Evolutionary conservation across 1,140 invertebrate species (phyloP), one percentile per base, ranked within the genome.

Genomic region (Acromyrmex heyeri): DNA sequence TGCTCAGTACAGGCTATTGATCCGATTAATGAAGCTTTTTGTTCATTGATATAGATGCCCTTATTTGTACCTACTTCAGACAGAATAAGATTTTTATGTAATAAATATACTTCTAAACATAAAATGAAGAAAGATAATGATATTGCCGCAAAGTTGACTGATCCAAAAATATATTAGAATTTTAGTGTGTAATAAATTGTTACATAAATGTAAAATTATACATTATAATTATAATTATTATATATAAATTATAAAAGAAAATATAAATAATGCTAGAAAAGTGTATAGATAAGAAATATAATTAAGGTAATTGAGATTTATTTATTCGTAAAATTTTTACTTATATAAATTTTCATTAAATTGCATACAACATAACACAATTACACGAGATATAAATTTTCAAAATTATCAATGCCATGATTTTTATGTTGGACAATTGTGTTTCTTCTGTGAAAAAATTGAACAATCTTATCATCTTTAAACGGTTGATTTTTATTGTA

Each of bases 11-110:
- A 21, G 12, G 1, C 4, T 81, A 81, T 27, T 44, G 65, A 70
- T 70, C 2, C 38, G 0, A 70, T 12, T 44, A 57, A n/a, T 18
- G 50, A 1, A 55, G 38, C 14, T 78, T 18, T 1, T n/a, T 27
- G n/a, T 21, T 34, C 48, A 38, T 8, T 38, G 16, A 38, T 2
- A 38, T 10, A 81, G 78, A 81, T 81, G 78, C 16, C 78, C 34
- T 81, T 48, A 81, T 34, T 5, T 70, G 53, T 53, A 70, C 6
- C 7, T 81, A 57, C 27, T 69, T 57, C 5, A 4, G 4, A 48
- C 34, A 67, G 65, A 65, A 64, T 2, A 21, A 48, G 10, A 67
- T 16, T 67, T 16, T 7, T 77, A 48, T 69, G 34, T 18, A n/a
- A 67, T 21, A 21, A n/a, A 67, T 21, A 21, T 34, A 65, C 34